Evolutionary conservation across 92 coral and sea anemone species (phyloP).

Genomic region (Umimayanthus kanabou): DNA sequence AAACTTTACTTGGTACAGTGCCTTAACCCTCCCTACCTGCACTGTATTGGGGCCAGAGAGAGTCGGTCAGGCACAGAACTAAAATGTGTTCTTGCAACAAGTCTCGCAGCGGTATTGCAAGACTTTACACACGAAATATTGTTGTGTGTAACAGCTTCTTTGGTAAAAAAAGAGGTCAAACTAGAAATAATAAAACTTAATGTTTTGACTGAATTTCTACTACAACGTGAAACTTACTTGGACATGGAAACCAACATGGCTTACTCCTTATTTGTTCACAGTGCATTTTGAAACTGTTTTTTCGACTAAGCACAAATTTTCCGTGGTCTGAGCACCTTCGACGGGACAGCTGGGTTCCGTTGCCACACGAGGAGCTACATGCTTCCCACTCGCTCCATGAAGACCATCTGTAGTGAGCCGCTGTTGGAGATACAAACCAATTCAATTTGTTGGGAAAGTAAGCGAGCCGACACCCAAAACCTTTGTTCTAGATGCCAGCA

Average conservation of each 20-base stretch:
- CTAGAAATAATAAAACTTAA: background rate
- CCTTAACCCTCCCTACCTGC: too few species aligned
- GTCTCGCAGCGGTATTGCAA: too few species aligned
- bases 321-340: constrained; percentile 5
- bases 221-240: background rate
- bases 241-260: constrained; percentile 15
- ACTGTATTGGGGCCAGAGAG: too few species aligned
- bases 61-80: too few species aligned
- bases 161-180: background rate
- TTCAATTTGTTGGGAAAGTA: too few species aligned
- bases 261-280: background rate
- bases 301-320: background rate
- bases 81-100: too few species aligned
- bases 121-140: too few species aligned
- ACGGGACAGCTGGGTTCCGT: constrained; percentile 20
- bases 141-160: too few species aligned
- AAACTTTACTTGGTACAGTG: too few species aligned
- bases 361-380: constrained; percentile 22
- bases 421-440: background rate
- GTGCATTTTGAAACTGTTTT: background rate
- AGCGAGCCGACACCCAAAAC: background rate
- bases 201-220: background rate
- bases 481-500: background rate
- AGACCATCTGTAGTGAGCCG: background rate
- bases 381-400: constrained; percentile 26